Conservation (phyloP, 2,888 invertebrate genomes). For the Agriopis marginaria region DNA sequence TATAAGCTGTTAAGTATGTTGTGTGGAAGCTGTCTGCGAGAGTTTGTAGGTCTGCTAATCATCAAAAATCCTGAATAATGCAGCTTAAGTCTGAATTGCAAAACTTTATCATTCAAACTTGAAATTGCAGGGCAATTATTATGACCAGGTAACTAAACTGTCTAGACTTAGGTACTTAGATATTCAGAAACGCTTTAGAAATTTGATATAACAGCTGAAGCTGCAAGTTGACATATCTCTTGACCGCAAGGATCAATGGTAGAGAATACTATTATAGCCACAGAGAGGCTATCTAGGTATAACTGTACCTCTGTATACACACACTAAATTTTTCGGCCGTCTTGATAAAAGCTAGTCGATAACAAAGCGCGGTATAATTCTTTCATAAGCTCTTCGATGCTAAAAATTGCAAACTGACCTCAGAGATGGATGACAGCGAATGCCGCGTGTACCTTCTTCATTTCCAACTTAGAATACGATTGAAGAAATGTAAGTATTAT, state of each 20-base stretch:
- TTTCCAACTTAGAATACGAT: conserved; percentile 41
- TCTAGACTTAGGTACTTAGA: conserved; percentile 2
- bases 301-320: too few species aligned
- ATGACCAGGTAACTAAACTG: not conserved
- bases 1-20: too few species aligned
- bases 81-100: not conserved
- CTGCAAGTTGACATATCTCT: conserved; percentile 13
- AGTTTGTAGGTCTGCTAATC: too few species aligned
- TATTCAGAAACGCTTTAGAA: conserved; percentile 17
- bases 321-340: too few species aligned
- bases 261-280: not conserved
- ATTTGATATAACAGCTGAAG: conserved; percentile 12
- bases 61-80: not conserved
- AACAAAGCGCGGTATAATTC: not conserved
- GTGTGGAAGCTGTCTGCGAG: too few species aligned
- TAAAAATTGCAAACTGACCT: conserved; percentile 25
- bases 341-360: too few species aligned
- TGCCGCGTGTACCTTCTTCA: conserved; percentile 34
- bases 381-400: not conserved
- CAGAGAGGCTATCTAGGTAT: too few species aligned
- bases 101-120: conserved; percentile 4
- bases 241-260: conserved; percentile 2
- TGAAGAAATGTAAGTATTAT: conserved; percentile 45
- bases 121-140: conserved; percentile 5
- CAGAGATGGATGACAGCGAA: conserved; percentile 27